Percentiles rank a stretch among this genome's conserved stretches.
phyloP scores from a whole-genome alignment of 2,888 invertebrate genomes.

The Tribolium freemani region DNA sequence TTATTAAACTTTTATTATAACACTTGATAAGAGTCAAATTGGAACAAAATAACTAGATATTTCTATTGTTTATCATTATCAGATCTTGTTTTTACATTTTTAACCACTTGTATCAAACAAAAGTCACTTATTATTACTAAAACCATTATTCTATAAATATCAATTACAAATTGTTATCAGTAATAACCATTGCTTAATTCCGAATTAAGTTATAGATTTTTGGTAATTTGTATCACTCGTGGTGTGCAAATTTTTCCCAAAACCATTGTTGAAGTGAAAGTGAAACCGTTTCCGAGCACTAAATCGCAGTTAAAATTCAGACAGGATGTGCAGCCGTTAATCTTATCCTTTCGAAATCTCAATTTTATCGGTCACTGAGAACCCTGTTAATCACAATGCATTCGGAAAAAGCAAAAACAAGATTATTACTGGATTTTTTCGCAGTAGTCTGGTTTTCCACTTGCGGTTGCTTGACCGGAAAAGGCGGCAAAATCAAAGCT shows the following conservation, averaged over 20 bases:
- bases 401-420: background rate
- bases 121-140: too few relatives aligned
- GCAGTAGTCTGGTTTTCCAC: background rate
- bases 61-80: too few relatives aligned
- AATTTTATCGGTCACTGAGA: constrained; percentile 8
- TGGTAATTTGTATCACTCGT: too few relatives aligned
- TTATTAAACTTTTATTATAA: too few relatives aligned
- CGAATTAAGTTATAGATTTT: too few relatives aligned
- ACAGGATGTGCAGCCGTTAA: background rate
- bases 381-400: background rate
- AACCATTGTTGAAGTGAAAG: background rate
- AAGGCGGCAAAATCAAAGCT: background rate
- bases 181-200: too few relatives aligned
- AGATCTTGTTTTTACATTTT: too few relatives aligned
- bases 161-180: too few relatives aligned
- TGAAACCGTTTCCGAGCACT: background rate
- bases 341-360: background rate
- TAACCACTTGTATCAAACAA: too few relatives aligned
- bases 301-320: background rate
- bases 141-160: too few relatives aligned
- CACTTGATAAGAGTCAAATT: too few relatives aligned
- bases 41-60: too few relatives aligned
- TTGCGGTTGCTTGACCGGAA: background rate
- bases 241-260: background rate
- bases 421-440: background rate